These are phyloP conservation scores for Greenwoodochromis staneri DNA, from an alignment of 2,113 vertebrate genomes.

Conservation along the genomic window DNA sequence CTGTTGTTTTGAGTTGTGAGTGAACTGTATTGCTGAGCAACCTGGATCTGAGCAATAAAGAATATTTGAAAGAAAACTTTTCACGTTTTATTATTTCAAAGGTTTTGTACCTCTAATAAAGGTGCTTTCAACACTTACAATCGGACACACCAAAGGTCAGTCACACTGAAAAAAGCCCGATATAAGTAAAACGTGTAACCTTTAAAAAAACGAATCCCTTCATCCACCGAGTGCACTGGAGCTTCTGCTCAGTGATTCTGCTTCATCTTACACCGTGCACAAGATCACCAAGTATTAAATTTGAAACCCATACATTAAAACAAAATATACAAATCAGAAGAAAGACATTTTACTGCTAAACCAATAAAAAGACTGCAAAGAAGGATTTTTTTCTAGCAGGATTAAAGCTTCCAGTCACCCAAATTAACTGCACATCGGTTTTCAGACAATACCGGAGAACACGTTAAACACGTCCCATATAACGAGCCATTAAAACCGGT, in stretches of 20 bases:
- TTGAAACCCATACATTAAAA: background rate
- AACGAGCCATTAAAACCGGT: background rate
- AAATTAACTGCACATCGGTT: background rate
- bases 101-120: background rate
- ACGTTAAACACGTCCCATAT: background rate
- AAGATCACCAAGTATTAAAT: background rate
- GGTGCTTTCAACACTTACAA: background rate
- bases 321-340: background rate
- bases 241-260: background rate
- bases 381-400: background rate
- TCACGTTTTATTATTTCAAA: background rate
- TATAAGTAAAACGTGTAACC: background rate
- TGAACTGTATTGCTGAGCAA: conserved; percentile 76
- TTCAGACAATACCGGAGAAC: background rate
- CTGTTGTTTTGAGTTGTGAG: conserved; percentile 71
- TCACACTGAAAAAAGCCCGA: background rate
- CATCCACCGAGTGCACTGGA: background rate
- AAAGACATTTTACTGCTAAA: background rate
- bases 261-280: background rate
- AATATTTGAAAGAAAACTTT: conserved; percentile 59
- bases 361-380: background rate
- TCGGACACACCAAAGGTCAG: background rate
- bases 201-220: background rate
- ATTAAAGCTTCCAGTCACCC: background rate
- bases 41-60: conserved; percentile 80